A percentile compares a stretch with the other conserved stretches of the same genome.
phyloP scores from a whole-genome alignment of 2,113 vertebrate species.

The Trematomus loennbergii region DNA sequence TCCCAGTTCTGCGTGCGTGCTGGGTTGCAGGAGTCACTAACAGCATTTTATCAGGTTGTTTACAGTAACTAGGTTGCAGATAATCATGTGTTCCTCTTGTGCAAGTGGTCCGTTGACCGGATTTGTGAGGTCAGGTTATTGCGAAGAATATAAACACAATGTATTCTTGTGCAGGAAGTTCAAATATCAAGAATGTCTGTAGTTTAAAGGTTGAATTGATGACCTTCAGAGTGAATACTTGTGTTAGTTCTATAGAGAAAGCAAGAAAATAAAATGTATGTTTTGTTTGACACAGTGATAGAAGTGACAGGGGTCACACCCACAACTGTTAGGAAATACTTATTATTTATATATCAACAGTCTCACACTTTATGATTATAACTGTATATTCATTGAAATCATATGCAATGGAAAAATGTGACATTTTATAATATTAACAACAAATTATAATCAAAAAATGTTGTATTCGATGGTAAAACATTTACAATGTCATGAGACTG shows the following conservation, averaged over 20 bases:
- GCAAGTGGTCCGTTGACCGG: not conserved
- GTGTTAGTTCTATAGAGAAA: not conserved
- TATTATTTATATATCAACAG: too few relatives aligned
- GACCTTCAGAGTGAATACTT: too few relatives aligned
- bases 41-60: conserved; percentile 8
- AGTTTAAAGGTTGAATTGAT: not conserved
- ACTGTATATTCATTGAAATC: too few relatives aligned
- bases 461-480: not conserved
- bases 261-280: not conserved
- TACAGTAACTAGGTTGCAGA: conserved; percentile 5
- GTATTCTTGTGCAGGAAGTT: conserved; percentile 3
- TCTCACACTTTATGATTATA: too few relatives aligned
- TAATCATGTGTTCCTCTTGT: conserved; percentile 4
- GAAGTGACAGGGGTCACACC: too few relatives aligned
- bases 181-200: not conserved
- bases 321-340: too few relatives aligned
- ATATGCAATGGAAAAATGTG: too few relatives aligned
- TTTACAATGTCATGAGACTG: not conserved
- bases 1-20: conserved; percentile 6
- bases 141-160: not conserved
- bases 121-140: conserved; percentile 15
- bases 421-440: too few relatives aligned
- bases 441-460: not conserved
- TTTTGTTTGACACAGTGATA: not conserved
- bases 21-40: conserved; percentile 1